phyloP scores from a whole-genome alignment of 2,113 vertebrate genomes.

The Anas platyrhynchos region DNA sequence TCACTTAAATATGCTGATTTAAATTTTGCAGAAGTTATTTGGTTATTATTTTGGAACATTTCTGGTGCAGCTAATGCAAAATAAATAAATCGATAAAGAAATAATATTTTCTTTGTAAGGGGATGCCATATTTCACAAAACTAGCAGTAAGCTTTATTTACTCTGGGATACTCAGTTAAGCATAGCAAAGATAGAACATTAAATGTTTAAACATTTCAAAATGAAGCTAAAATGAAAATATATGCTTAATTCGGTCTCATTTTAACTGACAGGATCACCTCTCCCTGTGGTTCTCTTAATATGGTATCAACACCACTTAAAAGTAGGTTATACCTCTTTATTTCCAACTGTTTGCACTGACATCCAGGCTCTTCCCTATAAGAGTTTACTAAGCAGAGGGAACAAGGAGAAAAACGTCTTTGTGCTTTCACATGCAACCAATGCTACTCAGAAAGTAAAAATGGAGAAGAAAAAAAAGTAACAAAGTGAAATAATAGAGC shows the following conservation, averaged over 20 bases:
- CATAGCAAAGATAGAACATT: neutral
- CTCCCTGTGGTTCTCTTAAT: neutral
- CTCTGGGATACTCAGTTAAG: neutral
- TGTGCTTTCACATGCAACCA: neutral
- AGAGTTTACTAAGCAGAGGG: neutral
- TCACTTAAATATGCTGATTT: neutral
- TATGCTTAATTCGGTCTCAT: neutral
- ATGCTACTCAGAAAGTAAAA: neutral
- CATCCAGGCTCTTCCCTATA: neutral
- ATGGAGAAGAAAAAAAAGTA: neutral
- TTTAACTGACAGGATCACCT: neutral
- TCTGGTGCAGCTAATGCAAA: neutral
- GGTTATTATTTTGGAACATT: neutral
- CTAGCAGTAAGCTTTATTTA: neutral
- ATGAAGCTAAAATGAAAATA: neutral
- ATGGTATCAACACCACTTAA: neutral
- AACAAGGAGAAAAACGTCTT: neutral
- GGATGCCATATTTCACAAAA: neutral
- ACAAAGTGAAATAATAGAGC: neutral
- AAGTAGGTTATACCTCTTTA: neutral
- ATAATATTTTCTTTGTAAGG: neutral
- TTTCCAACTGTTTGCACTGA: neutral
- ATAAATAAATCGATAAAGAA: neutral
- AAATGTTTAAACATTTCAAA: neutral
- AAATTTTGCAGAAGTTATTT: neutral